phyloP scores from a whole-genome alignment of 2,113 vertebrate species.

The Butorides virescens region DNA sequence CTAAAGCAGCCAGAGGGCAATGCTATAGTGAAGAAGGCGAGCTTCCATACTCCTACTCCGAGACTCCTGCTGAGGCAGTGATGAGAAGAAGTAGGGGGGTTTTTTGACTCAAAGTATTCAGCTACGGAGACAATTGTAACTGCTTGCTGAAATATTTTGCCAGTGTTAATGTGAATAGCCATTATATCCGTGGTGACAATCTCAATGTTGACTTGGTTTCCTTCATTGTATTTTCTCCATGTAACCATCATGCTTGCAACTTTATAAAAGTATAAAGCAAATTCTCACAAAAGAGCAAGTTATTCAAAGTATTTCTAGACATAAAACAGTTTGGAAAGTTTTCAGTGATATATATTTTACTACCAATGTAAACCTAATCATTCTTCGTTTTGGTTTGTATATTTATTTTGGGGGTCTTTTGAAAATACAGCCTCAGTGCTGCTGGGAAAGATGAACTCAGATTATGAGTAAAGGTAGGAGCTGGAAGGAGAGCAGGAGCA shows the following conservation, averaged over 20 bases:
- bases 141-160: not conserved
- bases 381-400: not conserved
- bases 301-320: not conserved
- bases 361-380: not conserved
- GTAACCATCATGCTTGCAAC: not conserved
- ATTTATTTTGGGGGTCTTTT: not conserved
- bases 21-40: not conserved
- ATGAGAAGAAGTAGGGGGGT: not conserved
- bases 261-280: not conserved
- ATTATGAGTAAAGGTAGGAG: not conserved
- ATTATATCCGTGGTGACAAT: not conserved
- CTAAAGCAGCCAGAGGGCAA: not conserved
- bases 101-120: not conserved
- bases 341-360: not conserved
- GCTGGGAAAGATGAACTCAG: not conserved
- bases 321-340: not conserved
- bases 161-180: not conserved
- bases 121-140: not conserved
- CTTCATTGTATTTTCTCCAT: not conserved
- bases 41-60: not conserved
- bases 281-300: not conserved
- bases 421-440: not conserved
- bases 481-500: not conserved
- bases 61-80: not conserved
- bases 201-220: not conserved